A percentile compares a stretch with the other conserved stretches of the same genome.
Evolutionary conservation across 1,140 invertebrate species (phyloP).

Genomic region (Hesperophylax magnus): DNA sequence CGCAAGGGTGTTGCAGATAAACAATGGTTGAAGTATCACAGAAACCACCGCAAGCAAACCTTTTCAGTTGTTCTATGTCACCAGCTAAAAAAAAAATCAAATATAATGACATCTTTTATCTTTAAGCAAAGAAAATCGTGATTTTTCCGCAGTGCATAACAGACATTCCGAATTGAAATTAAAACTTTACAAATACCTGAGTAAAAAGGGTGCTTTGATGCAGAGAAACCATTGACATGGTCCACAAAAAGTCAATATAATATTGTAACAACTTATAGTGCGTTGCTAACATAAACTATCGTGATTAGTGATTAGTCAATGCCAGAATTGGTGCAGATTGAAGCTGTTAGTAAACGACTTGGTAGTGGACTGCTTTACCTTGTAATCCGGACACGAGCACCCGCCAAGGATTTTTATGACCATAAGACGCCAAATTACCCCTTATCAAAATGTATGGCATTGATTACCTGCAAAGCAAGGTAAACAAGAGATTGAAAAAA

Average conservation of each 20-base stretch:
- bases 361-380: conserved; percentile 67
- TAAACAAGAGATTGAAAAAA: conserved; percentile 4
- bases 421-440: conserved; percentile 88
- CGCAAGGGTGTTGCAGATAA: conserved; percentile 88
- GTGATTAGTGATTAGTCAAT: too few species aligned
- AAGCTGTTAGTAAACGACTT: neutral
- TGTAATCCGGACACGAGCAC: conserved; percentile 87
- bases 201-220: neutral
- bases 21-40: conserved; percentile 86
- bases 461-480: conserved; percentile 52
- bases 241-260: neutral
- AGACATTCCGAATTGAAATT: too few species aligned
- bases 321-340: neutral
- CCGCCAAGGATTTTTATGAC: conserved; percentile 86
- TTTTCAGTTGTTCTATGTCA: conserved; percentile 84
- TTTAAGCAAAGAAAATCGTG: too few species aligned
- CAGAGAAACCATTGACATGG: neutral
- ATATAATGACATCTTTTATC: too few species aligned
- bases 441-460: conserved; percentile 92
- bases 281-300: too few species aligned
- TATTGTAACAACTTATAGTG: too few species aligned
- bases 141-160: too few species aligned
- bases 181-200: neutral
- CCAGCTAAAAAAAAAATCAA: conserved; percentile 69
- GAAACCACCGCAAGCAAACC: conserved; percentile 86